phyloP scores from a whole-genome alignment of 2,113 vertebrate species.

The Pseudonaja textilis region DNA sequence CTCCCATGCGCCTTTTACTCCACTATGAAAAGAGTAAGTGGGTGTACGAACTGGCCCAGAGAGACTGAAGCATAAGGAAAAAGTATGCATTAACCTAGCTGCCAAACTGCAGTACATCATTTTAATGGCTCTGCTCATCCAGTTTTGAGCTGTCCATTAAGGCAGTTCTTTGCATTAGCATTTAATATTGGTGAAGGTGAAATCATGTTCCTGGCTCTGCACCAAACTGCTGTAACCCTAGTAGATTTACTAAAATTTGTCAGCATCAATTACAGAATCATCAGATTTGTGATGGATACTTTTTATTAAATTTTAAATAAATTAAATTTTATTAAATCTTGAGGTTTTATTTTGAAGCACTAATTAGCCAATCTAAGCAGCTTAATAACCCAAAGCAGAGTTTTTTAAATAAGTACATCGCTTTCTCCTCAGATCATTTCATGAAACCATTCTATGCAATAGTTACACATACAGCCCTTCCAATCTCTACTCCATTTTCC shows the following conservation, averaged over 20 bases:
- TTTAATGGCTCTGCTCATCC: conserved; percentile 31
- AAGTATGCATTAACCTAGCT: background rate
- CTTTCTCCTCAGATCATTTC: background rate
- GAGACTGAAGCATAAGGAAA: background rate
- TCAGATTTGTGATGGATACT: conserved; percentile 20
- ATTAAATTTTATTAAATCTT: background rate
- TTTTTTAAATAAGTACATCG: background rate
- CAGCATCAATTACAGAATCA: conserved; percentile 14
- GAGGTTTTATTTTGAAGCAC: conserved; percentile 7
- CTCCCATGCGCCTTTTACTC: background rate
- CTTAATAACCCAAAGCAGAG: background rate
- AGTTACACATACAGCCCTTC: background rate
- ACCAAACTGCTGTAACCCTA: background rate
- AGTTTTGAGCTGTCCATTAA: conserved; percentile 23
- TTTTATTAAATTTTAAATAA: too few relatives aligned
- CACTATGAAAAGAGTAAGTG: background rate
- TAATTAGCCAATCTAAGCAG: background rate
- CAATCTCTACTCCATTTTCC: background rate
- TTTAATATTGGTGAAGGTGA: conserved; percentile 29
- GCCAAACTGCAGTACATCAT: background rate
- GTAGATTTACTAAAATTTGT: conserved; percentile 36
- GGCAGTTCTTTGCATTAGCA: conserved; percentile 17
- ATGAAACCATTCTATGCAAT: too few relatives aligned
- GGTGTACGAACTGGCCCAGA: background rate
- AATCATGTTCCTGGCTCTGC: background rate